Evolutionary conservation across 2,888 invertebrate species (phyloP).

Genomic region (Euclidia mi): DNA sequence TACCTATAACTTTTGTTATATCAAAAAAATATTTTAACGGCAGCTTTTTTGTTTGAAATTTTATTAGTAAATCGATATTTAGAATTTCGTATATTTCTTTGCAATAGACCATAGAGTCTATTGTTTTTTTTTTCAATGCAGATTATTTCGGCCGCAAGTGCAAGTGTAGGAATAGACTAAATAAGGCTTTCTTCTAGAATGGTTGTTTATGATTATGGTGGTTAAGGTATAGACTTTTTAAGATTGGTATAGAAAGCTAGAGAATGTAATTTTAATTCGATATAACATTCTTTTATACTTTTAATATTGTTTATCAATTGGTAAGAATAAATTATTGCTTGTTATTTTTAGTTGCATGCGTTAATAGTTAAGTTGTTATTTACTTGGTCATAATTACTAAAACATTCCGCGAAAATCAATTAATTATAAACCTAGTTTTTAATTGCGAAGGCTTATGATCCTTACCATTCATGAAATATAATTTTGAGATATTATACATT

Average conservation of each 20-base stretch:
- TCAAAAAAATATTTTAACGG: not conserved
- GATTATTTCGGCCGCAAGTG: slow-evolving; percentile 51
- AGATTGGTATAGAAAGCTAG: slow-evolving; percentile 31
- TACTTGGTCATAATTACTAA: slow-evolving; percentile 56
- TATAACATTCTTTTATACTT: not conserved
- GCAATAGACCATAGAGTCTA: slow-evolving; percentile 2
- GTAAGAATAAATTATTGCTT: slow-evolving; percentile 25
- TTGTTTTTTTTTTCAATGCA: slow-evolving; percentile 18
- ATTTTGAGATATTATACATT: too few species aligned
- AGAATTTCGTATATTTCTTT: not conserved
- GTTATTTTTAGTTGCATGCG: slow-evolving; percentile 11
- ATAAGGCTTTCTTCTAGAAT: slow-evolving; percentile 18
- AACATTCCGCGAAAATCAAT: slow-evolving; percentile 69
- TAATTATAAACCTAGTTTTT: slow-evolving; percentile 13
- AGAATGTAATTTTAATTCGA: slow-evolving; percentile 15
- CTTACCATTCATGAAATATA: slow-evolving; percentile 20
- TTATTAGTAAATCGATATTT: slow-evolving; percentile 10
- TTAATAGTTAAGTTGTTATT: slow-evolving; percentile 25
- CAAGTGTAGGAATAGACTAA: slow-evolving; percentile 39
- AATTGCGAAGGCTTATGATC: slow-evolving; percentile 12
- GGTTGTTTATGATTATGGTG: slow-evolving; percentile 8
- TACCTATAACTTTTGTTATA: too few species aligned
- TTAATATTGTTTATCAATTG: not conserved
- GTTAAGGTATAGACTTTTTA: slow-evolving; percentile 8
- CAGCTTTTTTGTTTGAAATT: slow-evolving; percentile 6